Percentiles rank a stretch among this genome's conserved stretches.
Conservation (phyloP, 2,888 invertebrate genomes). For the Lampropteryx suffumata region DNA sequence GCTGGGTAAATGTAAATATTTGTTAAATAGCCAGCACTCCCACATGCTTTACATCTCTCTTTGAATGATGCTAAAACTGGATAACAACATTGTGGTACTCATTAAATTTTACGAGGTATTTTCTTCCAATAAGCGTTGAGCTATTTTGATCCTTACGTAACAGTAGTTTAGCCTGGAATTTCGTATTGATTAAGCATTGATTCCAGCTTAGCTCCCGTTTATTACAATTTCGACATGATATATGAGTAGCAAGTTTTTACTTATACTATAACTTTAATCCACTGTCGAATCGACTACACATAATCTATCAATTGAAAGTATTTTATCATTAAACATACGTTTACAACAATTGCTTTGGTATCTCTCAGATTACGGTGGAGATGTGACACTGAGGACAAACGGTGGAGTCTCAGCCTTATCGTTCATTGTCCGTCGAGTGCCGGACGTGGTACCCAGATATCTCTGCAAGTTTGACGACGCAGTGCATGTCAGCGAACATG, state of each 20-base stretch:
- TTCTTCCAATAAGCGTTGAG: conserved; percentile 2
- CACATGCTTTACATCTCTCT: conserved; percentile 9
- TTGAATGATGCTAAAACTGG: conserved; percentile 10
- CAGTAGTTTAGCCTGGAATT: neutral
- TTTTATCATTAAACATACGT: too few relatives aligned
- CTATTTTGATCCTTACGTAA: conserved; percentile 7
- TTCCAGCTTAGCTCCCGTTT: neutral
- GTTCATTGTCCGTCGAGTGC: conserved; percentile 92
- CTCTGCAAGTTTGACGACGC: conserved; percentile 88
- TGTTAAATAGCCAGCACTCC: neutral
- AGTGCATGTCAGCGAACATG: conserved; percentile 91
- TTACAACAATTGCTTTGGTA: neutral
- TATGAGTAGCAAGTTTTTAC: too few relatives aligned
- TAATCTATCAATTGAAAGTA: too few relatives aligned
- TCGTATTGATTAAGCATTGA: too few relatives aligned
- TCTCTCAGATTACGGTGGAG: conserved; percentile 87
- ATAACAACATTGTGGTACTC: conserved; percentile 13
- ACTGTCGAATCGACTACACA: too few relatives aligned
- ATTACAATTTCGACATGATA: too few relatives aligned
- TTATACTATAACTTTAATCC: too few relatives aligned
- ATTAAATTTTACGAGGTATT: conserved; percentile 4
- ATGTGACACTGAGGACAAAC: conserved; percentile 90
- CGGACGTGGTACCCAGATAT: conserved; percentile 89
- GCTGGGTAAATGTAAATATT: conserved; percentile 66
- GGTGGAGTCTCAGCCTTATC: conserved; percentile 91